Conservation (phyloP, 2,113 vertebrate species). For the Toxostoma redivivum region DNA sequence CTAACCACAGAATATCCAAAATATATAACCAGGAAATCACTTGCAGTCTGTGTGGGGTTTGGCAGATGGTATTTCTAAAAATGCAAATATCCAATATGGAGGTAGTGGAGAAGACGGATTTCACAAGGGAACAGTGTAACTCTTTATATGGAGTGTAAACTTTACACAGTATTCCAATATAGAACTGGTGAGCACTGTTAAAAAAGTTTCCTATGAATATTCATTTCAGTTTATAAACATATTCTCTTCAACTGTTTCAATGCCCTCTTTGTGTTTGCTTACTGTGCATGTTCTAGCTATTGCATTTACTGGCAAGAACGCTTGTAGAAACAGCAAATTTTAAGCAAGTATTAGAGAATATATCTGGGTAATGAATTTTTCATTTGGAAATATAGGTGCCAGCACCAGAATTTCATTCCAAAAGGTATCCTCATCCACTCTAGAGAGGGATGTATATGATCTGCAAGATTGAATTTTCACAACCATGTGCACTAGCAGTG, state of each 20-base stretch:
- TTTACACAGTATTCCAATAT: slow-evolving; percentile 65
- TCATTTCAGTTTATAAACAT: slow-evolving; percentile 67
- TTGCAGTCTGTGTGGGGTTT: slow-evolving; percentile 60
- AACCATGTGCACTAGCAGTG: neutral
- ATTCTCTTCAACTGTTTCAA: slow-evolving; percentile 65
- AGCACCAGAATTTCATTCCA: neutral
- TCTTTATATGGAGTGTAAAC: slow-evolving; percentile 68
- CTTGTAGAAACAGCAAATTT: slow-evolving; percentile 45
- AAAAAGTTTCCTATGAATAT: slow-evolving; percentile 67
- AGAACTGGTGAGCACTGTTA: slow-evolving; percentile 64
- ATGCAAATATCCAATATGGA: slow-evolving; percentile 69
- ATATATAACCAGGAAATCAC: slow-evolving; percentile 69
- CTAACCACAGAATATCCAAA: slow-evolving; percentile 68
- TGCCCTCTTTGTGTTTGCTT: slow-evolving; percentile 66
- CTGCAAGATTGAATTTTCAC: neutral
- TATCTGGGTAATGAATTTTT: slow-evolving; percentile 2
- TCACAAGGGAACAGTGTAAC: slow-evolving; percentile 63
- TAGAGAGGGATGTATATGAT: neutral
- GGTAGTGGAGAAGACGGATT: slow-evolving; percentile 52
- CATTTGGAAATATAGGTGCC: neutral
- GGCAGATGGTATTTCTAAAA: slow-evolving; percentile 68
- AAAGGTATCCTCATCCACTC: neutral
- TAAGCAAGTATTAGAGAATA: slow-evolving; percentile 42
- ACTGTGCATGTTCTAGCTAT: slow-evolving; percentile 62
- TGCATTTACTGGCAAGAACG: slow-evolving; percentile 20